Conservation (phyloP, 1,140 invertebrate species). For the Meteorus sp. region DNA sequence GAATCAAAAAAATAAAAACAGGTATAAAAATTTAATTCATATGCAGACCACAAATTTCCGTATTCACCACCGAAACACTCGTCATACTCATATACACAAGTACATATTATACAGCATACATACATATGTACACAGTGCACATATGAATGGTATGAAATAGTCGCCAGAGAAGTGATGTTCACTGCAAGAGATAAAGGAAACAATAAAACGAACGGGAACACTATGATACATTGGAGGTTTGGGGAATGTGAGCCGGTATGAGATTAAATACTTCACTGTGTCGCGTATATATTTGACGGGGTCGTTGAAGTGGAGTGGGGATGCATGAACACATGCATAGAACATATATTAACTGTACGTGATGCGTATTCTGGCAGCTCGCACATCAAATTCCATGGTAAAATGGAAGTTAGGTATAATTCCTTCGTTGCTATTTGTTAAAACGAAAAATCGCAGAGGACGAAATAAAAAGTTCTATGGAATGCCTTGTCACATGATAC, state of each 20-base stretch:
- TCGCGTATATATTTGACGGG: background rate
- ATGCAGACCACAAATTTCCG: too few species aligned
- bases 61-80: too few species aligned
- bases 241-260: background rate
- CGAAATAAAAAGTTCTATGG: too few species aligned
- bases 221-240: slow-evolving; percentile 6
- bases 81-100: too few species aligned
- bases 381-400: background rate
- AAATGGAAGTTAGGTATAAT: background rate
- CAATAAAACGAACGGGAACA: background rate
- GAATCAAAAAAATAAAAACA: too few species aligned
- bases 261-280: slow-evolving; percentile 8
- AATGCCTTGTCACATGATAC: too few species aligned
- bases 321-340: background rate
- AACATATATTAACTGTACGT: slow-evolving; percentile 10
- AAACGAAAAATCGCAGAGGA: background rate
- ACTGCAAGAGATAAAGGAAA: background rate
- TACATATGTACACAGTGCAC: too few species aligned
- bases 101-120: too few species aligned
- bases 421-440: background rate
- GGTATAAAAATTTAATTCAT: too few species aligned
- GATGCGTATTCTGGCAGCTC: background rate
- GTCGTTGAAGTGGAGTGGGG: too few species aligned
- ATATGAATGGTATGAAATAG: background rate
- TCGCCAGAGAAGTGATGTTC: background rate